phyloP scores from a whole-genome alignment of 2,113 vertebrate genomes.

The Emydura subglobosa region DNA sequence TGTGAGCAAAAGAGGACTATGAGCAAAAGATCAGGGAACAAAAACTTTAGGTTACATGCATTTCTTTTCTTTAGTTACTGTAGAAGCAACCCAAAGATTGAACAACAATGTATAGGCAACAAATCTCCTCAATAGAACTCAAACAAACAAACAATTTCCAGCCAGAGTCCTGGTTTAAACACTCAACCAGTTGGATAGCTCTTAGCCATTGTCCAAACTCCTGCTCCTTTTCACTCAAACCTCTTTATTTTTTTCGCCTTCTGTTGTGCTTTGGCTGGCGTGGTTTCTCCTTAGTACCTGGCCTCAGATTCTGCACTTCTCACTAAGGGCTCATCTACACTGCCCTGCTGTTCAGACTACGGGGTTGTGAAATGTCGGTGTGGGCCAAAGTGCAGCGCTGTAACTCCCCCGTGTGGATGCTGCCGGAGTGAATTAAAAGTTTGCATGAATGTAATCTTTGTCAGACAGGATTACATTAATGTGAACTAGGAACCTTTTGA shows the following conservation, averaged over 20 bases:
- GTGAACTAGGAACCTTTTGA: not conserved
- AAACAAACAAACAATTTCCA: not conserved
- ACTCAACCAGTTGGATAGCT: conserved; percentile 6
- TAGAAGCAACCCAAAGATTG: not conserved
- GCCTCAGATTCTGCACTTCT: too few relatives aligned
- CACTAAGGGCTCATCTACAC: too few relatives aligned
- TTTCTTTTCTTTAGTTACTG: too few relatives aligned
- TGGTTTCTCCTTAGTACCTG: not conserved
- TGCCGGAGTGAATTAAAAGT: not conserved
- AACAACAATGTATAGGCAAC: not conserved
- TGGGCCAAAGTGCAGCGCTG: not conserved
- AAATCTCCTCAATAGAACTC: not conserved
- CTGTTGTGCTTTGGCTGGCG: conserved; percentile 9
- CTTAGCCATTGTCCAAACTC: not conserved
- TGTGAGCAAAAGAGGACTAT: too few relatives aligned
- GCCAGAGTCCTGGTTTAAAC: not conserved
- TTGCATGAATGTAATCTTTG: not conserved
- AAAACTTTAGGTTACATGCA: too few relatives aligned
- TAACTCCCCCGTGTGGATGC: not conserved
- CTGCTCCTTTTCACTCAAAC: not conserved
- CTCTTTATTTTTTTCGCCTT: not conserved
- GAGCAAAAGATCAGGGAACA: too few relatives aligned
- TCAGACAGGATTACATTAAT: not conserved
- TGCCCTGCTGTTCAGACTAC: too few relatives aligned
- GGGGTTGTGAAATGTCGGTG: not conserved